phyloP scores from a whole-genome alignment of 2,113 vertebrate genomes.

The Epinephelus lanceolatus region DNA sequence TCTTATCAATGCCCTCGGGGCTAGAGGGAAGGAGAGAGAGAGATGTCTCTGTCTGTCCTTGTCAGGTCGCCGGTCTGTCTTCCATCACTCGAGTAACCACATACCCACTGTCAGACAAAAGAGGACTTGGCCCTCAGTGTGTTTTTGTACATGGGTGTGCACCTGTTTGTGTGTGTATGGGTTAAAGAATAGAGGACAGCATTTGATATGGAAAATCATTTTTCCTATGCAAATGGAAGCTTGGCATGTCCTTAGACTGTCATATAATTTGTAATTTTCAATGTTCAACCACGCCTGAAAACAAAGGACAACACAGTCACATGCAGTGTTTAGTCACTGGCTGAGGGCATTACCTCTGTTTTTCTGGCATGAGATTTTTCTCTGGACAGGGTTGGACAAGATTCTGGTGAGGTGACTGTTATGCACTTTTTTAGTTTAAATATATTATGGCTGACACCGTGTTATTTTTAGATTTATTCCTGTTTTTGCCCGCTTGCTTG shows the following conservation, averaged over 20 bases:
- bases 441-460: slow-evolving; percentile 15
- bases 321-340: neutral
- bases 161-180: neutral
- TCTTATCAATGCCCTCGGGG: slow-evolving; percentile 76
- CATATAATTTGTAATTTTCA: slow-evolving; percentile 13
- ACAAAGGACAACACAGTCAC: neutral
- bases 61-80: slow-evolving; percentile 58
- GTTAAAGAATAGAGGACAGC: neutral
- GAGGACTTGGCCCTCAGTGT: slow-evolving; percentile 18
- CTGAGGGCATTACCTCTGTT: neutral
- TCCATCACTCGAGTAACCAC: slow-evolving; percentile 49
- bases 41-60: slow-evolving; percentile 71
- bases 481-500: slow-evolving; percentile 2
- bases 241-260: neutral
- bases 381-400: neutral
- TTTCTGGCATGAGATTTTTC: neutral
- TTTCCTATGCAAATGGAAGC: slow-evolving; percentile 23
- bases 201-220: slow-evolving; percentile 6
- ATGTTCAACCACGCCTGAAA: neutral
- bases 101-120: slow-evolving; percentile 58
- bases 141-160: slow-evolving; percentile 19
- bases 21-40: slow-evolving; percentile 34
- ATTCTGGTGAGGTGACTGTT: slow-evolving; percentile 5
- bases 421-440: slow-evolving; percentile 15
- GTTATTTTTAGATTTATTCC: slow-evolving; percentile 37